Percentiles rank a stretch among this genome's conserved stretches.
Evolutionary conservation across 2,888 invertebrate genomes (phyloP).

Genomic region (Hartigia nigra): DNA sequence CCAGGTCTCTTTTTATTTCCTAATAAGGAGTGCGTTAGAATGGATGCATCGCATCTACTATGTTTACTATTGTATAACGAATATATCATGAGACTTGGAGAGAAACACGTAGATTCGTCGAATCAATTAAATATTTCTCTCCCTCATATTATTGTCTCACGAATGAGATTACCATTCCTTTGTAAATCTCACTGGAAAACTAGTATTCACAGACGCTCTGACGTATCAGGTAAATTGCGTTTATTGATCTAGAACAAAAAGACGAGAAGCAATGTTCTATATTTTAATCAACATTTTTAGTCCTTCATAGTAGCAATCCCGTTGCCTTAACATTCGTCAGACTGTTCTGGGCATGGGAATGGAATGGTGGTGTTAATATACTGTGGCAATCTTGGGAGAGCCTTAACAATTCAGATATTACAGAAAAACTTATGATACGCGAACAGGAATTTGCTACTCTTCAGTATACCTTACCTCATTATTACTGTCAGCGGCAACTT

Average conservation of each 20-base stretch:
- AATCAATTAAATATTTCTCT: constrained; percentile 63
- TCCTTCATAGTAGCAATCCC: constrained; percentile 34
- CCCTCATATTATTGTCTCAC: constrained; percentile 64
- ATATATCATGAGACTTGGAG: constrained; percentile 52
- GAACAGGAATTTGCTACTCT: constrained; percentile 68
- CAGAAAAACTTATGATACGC: constrained; percentile 45
- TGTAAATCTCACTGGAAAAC: constrained; percentile 67
- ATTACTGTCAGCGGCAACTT: constrained; percentile 69
- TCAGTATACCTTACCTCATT: constrained; percentile 68
- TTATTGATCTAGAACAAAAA: neutral
- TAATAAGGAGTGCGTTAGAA: constrained; percentile 68
- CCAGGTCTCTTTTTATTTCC: constrained; percentile 69
- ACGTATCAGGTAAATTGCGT: constrained; percentile 49
- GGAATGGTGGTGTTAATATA: constrained; percentile 46
- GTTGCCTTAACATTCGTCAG: constrained; percentile 46
- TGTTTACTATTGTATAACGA: constrained; percentile 68
- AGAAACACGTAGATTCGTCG: constrained; percentile 34
- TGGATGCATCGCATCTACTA: constrained; percentile 68
- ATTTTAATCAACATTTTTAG: constrained; percentile 7
- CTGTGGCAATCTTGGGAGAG: constrained; percentile 46
- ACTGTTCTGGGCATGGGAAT: constrained; percentile 59
- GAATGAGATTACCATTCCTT: constrained; percentile 67
- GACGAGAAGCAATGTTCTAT: neutral
- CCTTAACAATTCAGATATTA: constrained; percentile 40
- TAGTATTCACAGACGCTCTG: constrained; percentile 62